Evolutionary conservation across 1,140 invertebrate species (phyloP).

Genomic region (Vollenhovia emeryi): DNA sequence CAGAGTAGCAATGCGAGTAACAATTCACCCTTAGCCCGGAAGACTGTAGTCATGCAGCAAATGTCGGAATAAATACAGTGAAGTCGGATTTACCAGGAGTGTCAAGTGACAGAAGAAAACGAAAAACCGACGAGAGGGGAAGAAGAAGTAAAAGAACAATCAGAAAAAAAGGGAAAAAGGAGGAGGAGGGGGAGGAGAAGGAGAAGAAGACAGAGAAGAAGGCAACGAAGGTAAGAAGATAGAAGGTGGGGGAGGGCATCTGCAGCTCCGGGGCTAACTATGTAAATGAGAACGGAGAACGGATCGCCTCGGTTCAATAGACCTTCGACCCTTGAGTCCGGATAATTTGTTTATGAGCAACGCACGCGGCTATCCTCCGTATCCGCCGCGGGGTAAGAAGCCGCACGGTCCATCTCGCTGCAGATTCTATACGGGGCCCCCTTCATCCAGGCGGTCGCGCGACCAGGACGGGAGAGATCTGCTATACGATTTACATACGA

Average conservation of each 20-base stretch:
- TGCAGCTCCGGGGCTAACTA: conserved; percentile 82
- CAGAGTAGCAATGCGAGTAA: neutral
- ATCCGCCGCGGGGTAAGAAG: conserved; percentile 78
- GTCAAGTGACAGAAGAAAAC: conserved; percentile 58
- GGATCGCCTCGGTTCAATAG: conserved; percentile 85
- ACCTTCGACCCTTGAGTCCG: conserved; percentile 85
- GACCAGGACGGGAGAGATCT: conserved; percentile 77
- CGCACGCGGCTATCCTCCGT: conserved; percentile 81
- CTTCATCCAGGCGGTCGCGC: conserved; percentile 78
- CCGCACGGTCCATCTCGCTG: conserved; percentile 78
- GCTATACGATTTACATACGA: conserved; percentile 85
- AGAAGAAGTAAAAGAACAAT: conserved; percentile 13
- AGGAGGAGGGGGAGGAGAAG: conserved; percentile 3
- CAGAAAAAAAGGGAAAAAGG: neutral
- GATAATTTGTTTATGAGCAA: conserved; percentile 86
- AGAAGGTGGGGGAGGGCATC: conserved; percentile 58
- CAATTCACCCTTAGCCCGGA: conserved; percentile 7
- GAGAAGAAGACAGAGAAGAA: conserved; percentile 47
- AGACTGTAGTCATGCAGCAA: conserved; percentile 48
- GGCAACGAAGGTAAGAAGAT: conserved; percentile 44
- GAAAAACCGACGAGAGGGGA: neutral
- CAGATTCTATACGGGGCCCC: conserved; percentile 74
- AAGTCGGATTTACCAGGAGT: conserved; percentile 3
- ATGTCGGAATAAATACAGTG: conserved; percentile 3
- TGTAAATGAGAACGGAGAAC: conserved; percentile 83